Evolutionary conservation across 1,140 invertebrate species (phyloP), one percentile per base, ranked within the genome.

Genomic region (Leptopilina clavipes): DNA sequence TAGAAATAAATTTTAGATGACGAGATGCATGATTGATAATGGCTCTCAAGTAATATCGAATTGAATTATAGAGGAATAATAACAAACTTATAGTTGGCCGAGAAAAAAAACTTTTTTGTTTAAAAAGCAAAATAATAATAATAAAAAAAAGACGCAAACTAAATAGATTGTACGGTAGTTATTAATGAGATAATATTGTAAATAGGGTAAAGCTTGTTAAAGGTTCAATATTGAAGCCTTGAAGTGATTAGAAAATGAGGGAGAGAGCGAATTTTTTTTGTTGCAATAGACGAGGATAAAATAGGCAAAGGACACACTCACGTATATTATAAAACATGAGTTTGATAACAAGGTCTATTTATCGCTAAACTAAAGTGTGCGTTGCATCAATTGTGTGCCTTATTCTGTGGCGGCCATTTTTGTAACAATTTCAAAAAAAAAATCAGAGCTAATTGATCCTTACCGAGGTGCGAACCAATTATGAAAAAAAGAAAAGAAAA

Each of bases 301-400:
- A 71, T 72, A 56, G 65, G 65, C 12, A 74, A 48, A 70, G 37
- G 25, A 25, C 77, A 78, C 71, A 78, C 37, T 52, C 25, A 71
- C 19, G 59, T 73, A 74, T 72, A 56, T 70, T 40, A 40, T 9
- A 70, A 78, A 43, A 17, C 70, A 77, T 17, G 72, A 52, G n/a
- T 25, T 40, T 65, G 22, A 65, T 65, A 31, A 65, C 59, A 65
- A 40, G 59, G 59, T 10, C 75, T 73, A 84, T 84, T 83, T 86
- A 85, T 83, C 79, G 83, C 83, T 86, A 87, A 80, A 86, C 78
- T 81, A 82, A 85, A 88, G 37, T 87, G 88, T 85, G 88, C 86
- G 84, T 90, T 89, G 87, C 87, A 90, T 90, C 85, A 89, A 89
- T 88, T 88, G 89, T 90, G 89, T 90, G 89, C 89, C 89, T 90